Conservation (phyloP, 2,888 invertebrate genomes). For the Drosophila buzzatii region DNA sequence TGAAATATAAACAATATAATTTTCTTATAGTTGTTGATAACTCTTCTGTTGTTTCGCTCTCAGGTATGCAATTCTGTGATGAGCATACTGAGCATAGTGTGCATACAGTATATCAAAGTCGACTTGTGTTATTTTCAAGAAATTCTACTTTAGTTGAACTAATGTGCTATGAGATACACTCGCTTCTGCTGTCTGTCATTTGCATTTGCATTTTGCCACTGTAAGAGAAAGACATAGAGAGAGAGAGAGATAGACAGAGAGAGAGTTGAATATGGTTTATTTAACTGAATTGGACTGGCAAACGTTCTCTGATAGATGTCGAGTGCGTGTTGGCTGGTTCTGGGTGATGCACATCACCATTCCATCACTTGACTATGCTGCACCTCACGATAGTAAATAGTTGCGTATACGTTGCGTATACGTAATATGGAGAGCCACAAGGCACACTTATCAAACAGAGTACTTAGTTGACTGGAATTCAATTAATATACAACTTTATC, state of each 20-base stretch:
- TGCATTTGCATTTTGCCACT: slow-evolving; percentile 6
- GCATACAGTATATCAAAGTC: slow-evolving; percentile 11
- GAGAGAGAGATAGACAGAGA: neutral
- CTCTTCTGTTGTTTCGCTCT: neutral
- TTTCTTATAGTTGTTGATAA: neutral
- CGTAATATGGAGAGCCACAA: slow-evolving; percentile 12
- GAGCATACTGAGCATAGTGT: no score
- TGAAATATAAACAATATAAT: neutral
- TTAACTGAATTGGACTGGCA: neutral
- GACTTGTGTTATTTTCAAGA: neutral
- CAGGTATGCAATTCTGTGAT: neutral
- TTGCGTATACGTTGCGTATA: slow-evolving; percentile 6
- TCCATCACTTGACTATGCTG: neutral
- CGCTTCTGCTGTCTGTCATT: slow-evolving; percentile 7
- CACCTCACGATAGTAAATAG: slow-evolving; percentile 9
- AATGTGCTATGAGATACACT: slow-evolving; percentile 12
- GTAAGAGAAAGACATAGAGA: no score
- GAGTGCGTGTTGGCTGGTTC: neutral
- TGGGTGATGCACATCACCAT: neutral
- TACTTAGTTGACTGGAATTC: slow-evolving; percentile 3
- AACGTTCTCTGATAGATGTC: neutral
- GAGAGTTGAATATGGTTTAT: neutral
- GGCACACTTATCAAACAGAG: slow-evolving; percentile 4
- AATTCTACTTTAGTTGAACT: slow-evolving; percentile 1
- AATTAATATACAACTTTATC: neutral